Conservation (phyloP, 2,113 vertebrate genomes). For the Campylorhamphus procurvoides region DNA sequence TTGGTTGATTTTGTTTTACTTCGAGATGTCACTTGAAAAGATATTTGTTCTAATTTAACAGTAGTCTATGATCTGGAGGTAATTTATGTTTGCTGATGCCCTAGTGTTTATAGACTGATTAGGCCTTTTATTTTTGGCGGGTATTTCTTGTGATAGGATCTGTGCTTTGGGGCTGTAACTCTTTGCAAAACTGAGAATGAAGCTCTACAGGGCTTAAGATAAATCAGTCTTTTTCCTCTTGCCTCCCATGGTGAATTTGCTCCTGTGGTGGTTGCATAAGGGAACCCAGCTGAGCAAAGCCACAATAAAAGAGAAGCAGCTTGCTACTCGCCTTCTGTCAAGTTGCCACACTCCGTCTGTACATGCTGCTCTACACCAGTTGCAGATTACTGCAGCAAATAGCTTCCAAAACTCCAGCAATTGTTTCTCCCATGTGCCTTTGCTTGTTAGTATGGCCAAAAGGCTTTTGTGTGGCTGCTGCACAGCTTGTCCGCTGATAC, state of each 20-base stretch:
- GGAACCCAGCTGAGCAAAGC: conserved; percentile 33
- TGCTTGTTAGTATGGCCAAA: background rate
- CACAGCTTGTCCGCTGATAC: background rate
- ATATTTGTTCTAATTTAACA: background rate
- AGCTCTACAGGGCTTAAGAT: conserved; percentile 4
- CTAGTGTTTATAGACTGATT: background rate
- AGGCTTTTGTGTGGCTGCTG: background rate
- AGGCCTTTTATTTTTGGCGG: background rate
- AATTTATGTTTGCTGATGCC: background rate
- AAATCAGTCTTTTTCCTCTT: background rate
- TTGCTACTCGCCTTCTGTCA: conserved; percentile 20
- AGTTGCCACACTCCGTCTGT: conserved; percentile 17
- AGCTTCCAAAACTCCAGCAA: conserved; percentile 11
- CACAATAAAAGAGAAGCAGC: conserved; percentile 17
- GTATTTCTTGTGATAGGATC: conserved; percentile 13
- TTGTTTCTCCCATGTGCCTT: background rate
- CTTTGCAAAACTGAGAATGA: background rate
- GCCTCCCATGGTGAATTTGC: conserved; percentile 16
- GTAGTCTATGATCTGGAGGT: background rate
- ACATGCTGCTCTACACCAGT: conserved; percentile 1
- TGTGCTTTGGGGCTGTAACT: background rate
- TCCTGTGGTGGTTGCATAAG: conserved; percentile 14
- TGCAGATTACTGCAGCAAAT: conserved; percentile 22
- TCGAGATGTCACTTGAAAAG: background rate
- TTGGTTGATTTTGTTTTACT: background rate